phyloP scores from a whole-genome alignment of 2,888 invertebrate species.

The Chymomyza procnemis region DNA sequence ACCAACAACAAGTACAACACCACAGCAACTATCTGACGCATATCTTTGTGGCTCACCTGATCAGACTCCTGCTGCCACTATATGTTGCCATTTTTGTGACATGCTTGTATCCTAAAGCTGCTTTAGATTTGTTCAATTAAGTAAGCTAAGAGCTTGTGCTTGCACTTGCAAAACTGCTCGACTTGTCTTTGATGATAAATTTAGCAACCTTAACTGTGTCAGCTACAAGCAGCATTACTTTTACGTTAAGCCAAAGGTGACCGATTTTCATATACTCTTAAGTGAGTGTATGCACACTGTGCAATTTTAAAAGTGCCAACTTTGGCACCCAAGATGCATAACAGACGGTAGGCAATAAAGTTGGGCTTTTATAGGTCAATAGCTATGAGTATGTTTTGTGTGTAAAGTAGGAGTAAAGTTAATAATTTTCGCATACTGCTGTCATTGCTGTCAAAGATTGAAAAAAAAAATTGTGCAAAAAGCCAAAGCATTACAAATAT shows the following conservation, averaged over 20 bases:
- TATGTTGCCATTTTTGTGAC: not conserved
- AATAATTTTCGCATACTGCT: too few relatives aligned
- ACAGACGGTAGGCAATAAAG: not conserved
- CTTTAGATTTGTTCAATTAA: not conserved
- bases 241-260: too few relatives aligned
- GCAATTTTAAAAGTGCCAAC: too few relatives aligned
- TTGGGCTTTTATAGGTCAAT: too few relatives aligned
- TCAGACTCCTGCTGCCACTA: not conserved
- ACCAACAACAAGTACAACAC: not conserved
- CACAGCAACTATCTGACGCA: constrained; percentile 26
- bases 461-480: too few relatives aligned
- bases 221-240: not conserved
- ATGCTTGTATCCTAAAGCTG: not conserved
- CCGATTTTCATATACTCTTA: too few relatives aligned
- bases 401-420: too few relatives aligned
- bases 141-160: not conserved
- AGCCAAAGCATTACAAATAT: too few relatives aligned
- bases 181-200: not conserved
- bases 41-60: not conserved
- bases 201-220: not conserved
- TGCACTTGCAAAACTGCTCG: not conserved
- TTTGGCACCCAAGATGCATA: too few relatives aligned
- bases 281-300: not conserved
- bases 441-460: too few relatives aligned
- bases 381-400: too few relatives aligned